Percentiles rank a stretch among this genome's conserved stretches.
These are phyloP conservation scores for Rhinoraja longicauda DNA, from an alignment of 2,797 vertebrate species.

Conservation along the genomic window DNA sequence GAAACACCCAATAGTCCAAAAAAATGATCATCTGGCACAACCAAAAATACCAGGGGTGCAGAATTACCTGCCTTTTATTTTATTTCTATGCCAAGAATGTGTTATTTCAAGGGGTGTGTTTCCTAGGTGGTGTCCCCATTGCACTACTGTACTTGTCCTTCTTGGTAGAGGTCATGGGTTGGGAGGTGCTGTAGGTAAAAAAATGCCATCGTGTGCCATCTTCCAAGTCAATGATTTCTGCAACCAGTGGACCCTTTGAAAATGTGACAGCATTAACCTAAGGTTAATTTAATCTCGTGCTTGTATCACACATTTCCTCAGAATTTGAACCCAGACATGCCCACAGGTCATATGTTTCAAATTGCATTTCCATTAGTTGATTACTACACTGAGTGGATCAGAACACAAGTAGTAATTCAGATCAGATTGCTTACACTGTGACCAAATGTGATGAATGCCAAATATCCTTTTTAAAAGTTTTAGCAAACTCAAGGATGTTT, in stretches of 20 bases:
- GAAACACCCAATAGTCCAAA: too few relatives aligned
- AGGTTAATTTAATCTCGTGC: constrained; percentile 26
- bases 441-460: background rate
- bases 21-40: too few relatives aligned
- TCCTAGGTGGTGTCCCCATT: too few relatives aligned
- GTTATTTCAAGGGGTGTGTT: too few relatives aligned
- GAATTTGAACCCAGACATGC: constrained; percentile 22
- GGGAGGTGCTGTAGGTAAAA: too few relatives aligned
- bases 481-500: background rate
- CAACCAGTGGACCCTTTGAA: background rate
- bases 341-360: constrained; percentile 30
- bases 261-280: constrained; percentile 24
- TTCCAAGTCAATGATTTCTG: background rate
- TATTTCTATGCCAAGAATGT: too few relatives aligned
- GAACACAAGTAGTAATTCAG: constrained; percentile 15
- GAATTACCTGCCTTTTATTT: too few relatives aligned
- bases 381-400: constrained; percentile 22
- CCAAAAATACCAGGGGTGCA: too few relatives aligned
- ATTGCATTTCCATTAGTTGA: constrained; percentile 30
- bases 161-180: too few relatives aligned
- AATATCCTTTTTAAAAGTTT: background rate
- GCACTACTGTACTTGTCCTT: too few relatives aligned
- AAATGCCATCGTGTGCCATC: background rate
- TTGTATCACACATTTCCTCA: constrained; percentile 18
- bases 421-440: constrained; percentile 19